Percentiles rank a stretch among this genome's conserved stretches.
Evolutionary conservation across 2,113 vertebrate genomes (phyloP).

Genomic region (Ictalurus furcatus): DNA sequence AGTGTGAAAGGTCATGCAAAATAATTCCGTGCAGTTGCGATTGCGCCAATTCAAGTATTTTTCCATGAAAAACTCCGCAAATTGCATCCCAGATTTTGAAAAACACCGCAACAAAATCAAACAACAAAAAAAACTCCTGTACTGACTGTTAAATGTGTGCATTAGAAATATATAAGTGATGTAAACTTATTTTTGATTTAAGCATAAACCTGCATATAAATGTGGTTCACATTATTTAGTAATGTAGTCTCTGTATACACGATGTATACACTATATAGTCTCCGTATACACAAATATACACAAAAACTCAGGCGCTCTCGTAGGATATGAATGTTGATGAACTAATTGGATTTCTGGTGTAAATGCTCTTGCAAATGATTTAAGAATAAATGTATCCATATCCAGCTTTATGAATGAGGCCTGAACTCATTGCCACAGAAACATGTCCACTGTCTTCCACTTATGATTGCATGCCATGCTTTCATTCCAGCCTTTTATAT

Average conservation of each 20-base stretch:
- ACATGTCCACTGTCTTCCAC: background rate
- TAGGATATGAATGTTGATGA: background rate
- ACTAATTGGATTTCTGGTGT: background rate
- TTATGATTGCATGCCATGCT: conserved; percentile 14
- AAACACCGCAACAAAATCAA: too few relatives aligned
- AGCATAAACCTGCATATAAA: background rate
- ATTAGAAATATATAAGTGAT: background rate
- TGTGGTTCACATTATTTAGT: too few relatives aligned
- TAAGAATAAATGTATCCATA: background rate
- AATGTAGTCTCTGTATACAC: background rate
- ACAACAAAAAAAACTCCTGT: too few relatives aligned
- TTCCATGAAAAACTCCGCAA: too few relatives aligned
- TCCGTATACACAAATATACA: background rate
- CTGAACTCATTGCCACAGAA: background rate
- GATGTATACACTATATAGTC: background rate
- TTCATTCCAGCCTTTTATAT: conserved; percentile 14
- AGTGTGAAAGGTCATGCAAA: too few relatives aligned
- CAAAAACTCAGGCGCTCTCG: background rate
- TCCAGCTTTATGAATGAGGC: background rate
- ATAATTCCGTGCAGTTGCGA: too few relatives aligned
- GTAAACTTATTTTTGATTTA: background rate
- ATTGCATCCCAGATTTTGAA: too few relatives aligned
- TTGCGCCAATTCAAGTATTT: too few relatives aligned
- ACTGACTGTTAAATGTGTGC: too few relatives aligned
- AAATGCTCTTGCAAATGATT: too few relatives aligned